Conservation (phyloP, 2,888 invertebrate genomes). For the Nysson spinosus region DNA sequence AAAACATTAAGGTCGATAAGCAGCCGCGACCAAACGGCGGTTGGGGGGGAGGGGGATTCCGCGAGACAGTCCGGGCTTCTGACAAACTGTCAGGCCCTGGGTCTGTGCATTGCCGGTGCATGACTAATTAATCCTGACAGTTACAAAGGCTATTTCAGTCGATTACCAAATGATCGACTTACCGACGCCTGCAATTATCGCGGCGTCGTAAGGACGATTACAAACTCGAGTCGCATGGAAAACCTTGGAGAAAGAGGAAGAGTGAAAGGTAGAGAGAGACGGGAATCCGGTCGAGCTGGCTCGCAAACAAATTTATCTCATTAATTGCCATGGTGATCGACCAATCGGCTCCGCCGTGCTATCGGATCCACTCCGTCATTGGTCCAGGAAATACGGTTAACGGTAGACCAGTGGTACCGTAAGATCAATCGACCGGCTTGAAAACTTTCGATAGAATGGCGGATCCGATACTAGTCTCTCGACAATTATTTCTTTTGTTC, state of each 20-base stretch:
- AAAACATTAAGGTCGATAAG: conserved; percentile 51
- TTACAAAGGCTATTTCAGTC: conserved; percentile 50
- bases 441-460: conserved; percentile 40
- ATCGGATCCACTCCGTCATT: conserved; percentile 33
- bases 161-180: conserved; percentile 48
- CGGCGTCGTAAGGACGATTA: conserved; percentile 26
- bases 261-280: not conserved
- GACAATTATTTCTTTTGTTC: not conserved
- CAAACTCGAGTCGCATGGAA: conserved; percentile 25
- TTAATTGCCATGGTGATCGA: conserved; percentile 50
- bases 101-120: conserved; percentile 27
- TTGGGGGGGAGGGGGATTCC: conserved; percentile 47
- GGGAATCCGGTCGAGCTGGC: conserved; percentile 31
- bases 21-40: conserved; percentile 58
- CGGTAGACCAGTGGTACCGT: conserved; percentile 48
- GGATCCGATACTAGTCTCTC: not conserved
- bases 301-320: conserved; percentile 51
- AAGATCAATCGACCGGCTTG: conserved; percentile 32
- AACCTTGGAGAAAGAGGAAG: conserved; percentile 7
- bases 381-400: conserved; percentile 45
- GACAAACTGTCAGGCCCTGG: conserved; percentile 41
- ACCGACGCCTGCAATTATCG: conserved; percentile 50
- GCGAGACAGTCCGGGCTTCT: conserved; percentile 13
- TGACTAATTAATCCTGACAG: conserved; percentile 56
- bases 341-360: conserved; percentile 41